Evolutionary conservation across 2,113 vertebrate genomes (phyloP).

Genomic region (Chaetodon auriga): DNA sequence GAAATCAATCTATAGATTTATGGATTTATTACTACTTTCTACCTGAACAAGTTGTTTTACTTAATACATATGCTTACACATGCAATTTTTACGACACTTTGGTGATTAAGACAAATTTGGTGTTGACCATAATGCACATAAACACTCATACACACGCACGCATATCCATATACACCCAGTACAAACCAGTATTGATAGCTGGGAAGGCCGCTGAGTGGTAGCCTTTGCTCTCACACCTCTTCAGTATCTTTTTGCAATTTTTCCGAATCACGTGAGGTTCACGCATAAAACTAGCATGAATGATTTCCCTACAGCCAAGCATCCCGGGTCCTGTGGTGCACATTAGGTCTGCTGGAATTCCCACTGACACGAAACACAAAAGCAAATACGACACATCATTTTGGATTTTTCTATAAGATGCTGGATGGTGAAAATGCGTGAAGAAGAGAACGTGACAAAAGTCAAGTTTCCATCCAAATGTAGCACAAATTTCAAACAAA

Average conservation of each 20-base stretch:
- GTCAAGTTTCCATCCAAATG: too few relatives aligned
- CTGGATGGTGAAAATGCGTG: too few relatives aligned
- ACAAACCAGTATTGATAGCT: constrained; percentile 76
- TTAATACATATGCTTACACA: neutral
- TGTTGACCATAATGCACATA: neutral
- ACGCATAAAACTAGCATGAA: constrained; percentile 33
- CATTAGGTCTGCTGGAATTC: constrained; percentile 18
- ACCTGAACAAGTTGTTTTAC: neutral
- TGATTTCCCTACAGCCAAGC: constrained; percentile 70
- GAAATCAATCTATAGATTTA: neutral
- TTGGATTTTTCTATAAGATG: too few relatives aligned
- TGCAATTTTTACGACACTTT: neutral
- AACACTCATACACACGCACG: neutral
- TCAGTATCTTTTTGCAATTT: constrained; percentile 64
- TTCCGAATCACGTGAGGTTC: constrained; percentile 46
- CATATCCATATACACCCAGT: neutral
- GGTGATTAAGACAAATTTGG: neutral
- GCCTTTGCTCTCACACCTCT: constrained; percentile 67
- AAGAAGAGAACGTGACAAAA: too few relatives aligned
- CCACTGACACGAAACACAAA: constrained; percentile 28
- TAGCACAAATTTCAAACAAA: neutral
- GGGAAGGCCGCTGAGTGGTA: constrained; percentile 70
- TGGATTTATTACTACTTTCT: neutral
- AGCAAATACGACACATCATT: neutral
- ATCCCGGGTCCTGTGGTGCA: constrained; percentile 64